Conservation (phyloP, 2,888 invertebrate genomes). For the Drosophila suboccidentalis region DNA sequence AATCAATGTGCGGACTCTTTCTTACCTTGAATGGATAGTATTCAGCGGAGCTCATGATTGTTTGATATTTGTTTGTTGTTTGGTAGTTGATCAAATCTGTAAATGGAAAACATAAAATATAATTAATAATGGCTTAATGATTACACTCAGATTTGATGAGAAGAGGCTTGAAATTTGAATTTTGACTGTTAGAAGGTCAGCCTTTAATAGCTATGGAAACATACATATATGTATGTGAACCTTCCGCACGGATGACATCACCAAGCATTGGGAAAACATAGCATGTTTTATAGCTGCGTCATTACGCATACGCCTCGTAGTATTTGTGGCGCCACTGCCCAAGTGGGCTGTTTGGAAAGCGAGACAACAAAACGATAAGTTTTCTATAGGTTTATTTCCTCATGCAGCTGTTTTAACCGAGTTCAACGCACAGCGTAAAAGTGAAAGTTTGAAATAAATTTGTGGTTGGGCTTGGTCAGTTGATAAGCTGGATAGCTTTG, state of each 20-base stretch:
- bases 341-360: conserved; percentile 11
- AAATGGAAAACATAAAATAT: conserved; percentile 48
- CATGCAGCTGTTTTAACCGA: conserved; percentile 25
- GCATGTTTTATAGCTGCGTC: conserved; percentile 39
- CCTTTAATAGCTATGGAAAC: conserved; percentile 26
- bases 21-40: conserved; percentile 95
- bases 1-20: conserved; percentile 77
- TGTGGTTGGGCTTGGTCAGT: conserved; percentile 14
- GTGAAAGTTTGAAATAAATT: conserved; percentile 58
- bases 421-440: conserved; percentile 62
- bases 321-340: conserved; percentile 53
- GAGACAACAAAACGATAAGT: conserved; percentile 11
- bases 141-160: conserved; percentile 14
- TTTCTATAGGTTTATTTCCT: conserved; percentile 15
- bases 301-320: conserved; percentile 58
- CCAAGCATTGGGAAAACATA: conserved; percentile 31
- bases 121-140: conserved; percentile 45
- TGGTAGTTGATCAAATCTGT: conserved; percentile 81
- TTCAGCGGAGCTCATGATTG: conserved; percentile 90
- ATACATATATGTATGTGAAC: conserved; percentile 11
- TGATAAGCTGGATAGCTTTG: conserved; percentile 28
- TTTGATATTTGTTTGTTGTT: conserved; percentile 83
- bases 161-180: conserved; percentile 18
- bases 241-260: conserved; percentile 63
- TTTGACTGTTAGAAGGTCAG: conserved; percentile 42